These are phyloP conservation scores for Eutrigla gurnardus DNA, from an alignment of 2,797 vertebrate genomes.

Conservation along the genomic window DNA sequence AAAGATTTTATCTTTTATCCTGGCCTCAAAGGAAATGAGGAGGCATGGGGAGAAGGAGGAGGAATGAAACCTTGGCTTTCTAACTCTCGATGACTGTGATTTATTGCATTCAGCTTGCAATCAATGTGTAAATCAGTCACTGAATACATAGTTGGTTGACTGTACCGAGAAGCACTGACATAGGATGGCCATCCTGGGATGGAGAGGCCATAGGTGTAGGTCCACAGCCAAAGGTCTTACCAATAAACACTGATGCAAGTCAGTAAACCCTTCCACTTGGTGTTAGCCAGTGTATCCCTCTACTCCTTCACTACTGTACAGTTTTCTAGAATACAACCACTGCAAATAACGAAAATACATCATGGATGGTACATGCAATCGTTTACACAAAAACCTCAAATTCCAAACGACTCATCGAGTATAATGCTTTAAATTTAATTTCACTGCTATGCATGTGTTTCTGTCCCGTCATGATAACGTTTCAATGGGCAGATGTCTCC, in stretches of 20 bases:
- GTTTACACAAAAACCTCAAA: slow-evolving; percentile 4
- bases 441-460: slow-evolving; percentile 12
- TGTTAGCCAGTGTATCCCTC: background rate
- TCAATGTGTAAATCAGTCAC: slow-evolving; percentile 24
- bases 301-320: background rate
- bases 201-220: background rate
- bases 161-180: background rate
- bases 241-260: background rate
- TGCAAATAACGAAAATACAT: background rate
- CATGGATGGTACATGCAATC: background rate
- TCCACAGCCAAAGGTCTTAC: slow-evolving; percentile 8
- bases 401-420: slow-evolving; percentile 4
- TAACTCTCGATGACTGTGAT: background rate
- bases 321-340: background rate
- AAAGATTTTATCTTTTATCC: background rate
- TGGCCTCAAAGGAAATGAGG: slow-evolving; percentile 8
- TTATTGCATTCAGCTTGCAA: slow-evolving; percentile 18
- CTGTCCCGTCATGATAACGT: background rate
- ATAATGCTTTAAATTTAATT: background rate
- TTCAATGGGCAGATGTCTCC: slow-evolving; percentile 23
- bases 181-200: background rate
- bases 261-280: background rate
- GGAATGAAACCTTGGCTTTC: slow-evolving; percentile 14
- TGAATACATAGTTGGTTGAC: slow-evolving; percentile 25
- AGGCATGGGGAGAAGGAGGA: background rate